Evolutionary conservation across 1,140 invertebrate species (phyloP), one percentile per base, ranked within the genome.

Genomic region (Macrosteles quadrilineatus): DNA sequence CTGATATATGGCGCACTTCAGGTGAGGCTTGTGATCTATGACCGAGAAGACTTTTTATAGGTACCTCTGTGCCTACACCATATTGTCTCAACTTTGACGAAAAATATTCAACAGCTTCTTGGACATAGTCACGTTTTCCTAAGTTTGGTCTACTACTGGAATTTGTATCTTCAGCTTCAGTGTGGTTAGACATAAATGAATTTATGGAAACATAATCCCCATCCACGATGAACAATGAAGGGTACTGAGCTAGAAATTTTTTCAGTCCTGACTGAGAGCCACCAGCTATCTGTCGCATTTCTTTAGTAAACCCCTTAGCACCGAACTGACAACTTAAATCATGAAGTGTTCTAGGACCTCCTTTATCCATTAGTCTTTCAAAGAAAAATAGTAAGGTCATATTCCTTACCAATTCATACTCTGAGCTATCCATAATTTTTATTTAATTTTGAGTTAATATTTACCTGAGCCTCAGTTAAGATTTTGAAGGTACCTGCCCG

Each of bases 301-400:
- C 94, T 85, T 95, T 96, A 1, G 94, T 96, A 79, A 97, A 97
- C 64, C 94, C 94, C 83, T 96, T 96, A 70, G 94, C 94, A 76
- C 95, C 95, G 82, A 97, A 97, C 82, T 97, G 95, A 83, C 96
- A 98, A 78, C 93, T 96, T 69, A 98, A 86, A 84, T 98, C 96
- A 81, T 98, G 96, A 73, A 98, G 84, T 53, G 95, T 97, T 78
- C 96, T 87, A 68, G 94, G 93, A 80, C 94, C 94, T 71, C 92
- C 91, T 83, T 96, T 97, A 80, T 97, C 95, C 85, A 98, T 87
- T 67, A 98, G 84, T 78, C 94, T 90, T 82, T 98, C 96, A 76
- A 98, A 90, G 82, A 98, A 98, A 82, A 98, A 98, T 75, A 98
- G 86, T 71, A 98, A 84, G 69, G 96, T 98, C 87, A 95, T 90